Conservation (phyloP, 2,113 vertebrate genomes). For the Egretta garzetta region DNA sequence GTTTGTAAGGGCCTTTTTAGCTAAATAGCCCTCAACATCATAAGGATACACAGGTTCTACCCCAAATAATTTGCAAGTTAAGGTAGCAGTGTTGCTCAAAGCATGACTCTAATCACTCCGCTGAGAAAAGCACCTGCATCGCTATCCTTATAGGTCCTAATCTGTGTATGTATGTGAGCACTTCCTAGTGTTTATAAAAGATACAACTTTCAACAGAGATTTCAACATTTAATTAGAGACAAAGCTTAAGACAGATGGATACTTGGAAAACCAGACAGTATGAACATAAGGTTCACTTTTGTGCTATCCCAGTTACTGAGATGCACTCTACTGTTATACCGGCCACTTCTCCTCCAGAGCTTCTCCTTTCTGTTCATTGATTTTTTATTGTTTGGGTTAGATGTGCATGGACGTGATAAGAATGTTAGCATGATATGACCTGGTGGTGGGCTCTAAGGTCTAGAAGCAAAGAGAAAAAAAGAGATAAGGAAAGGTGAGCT, state of each 20-base stretch:
- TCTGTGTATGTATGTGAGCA: background rate
- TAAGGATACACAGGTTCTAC: background rate
- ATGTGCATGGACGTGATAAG: background rate
- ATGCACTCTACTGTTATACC: background rate
- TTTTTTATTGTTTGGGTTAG: background rate
- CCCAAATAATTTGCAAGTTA: background rate
- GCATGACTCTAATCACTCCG: background rate
- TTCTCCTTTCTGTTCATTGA: background rate
- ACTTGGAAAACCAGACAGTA: background rate
- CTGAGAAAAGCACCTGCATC: background rate
- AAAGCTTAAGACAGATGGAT: background rate
- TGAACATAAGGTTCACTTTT: background rate
- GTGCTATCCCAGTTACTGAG: background rate
- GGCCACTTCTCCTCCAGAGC: background rate
- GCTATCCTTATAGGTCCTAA: background rate
- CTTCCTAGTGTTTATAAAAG: background rate
- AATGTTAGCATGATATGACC: background rate
- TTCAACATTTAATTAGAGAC: background rate
- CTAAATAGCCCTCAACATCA: background rate
- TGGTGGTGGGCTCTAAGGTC: background rate
- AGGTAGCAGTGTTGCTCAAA: background rate
- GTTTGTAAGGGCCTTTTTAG: background rate
- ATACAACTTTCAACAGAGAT: background rate
- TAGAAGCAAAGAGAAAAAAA: background rate
- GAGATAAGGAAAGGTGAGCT: background rate